phyloP scores from a whole-genome alignment of 1,140 invertebrate species.

The Bombus breviceps region DNA sequence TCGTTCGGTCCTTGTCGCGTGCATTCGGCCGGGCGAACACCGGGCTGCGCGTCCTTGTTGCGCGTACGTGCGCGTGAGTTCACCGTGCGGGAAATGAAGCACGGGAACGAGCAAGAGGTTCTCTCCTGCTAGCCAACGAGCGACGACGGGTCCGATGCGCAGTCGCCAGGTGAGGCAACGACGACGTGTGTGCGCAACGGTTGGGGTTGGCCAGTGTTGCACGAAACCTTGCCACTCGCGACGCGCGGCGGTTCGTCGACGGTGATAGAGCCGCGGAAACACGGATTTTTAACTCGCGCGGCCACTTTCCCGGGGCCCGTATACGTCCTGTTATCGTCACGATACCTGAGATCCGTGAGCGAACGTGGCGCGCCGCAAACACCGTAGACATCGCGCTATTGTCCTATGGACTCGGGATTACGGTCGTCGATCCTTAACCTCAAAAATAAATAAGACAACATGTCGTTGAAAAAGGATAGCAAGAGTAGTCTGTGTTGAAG shows the following conservation, averaged over 20 bases:
- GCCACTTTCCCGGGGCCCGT: background rate
- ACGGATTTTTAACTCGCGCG: conserved; percentile 1
- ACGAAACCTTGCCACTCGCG: conserved; percentile 52
- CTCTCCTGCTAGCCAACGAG: conserved; percentile 49
- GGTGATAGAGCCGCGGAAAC: conserved; percentile 31
- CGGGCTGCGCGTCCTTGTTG: background rate
- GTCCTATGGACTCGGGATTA: conserved; percentile 5
- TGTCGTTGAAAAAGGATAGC: conserved; percentile 33
- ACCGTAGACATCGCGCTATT: background rate
- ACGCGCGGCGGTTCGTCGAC: conserved; percentile 49
- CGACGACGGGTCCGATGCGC: conserved; percentile 71
- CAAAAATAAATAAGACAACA: conserved; percentile 42
- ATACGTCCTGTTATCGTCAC: background rate
- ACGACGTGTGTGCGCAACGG: conserved; percentile 65
- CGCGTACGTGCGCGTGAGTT: conserved; percentile 2
- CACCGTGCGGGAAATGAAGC: conserved; percentile 1
- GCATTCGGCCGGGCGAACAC: background rate
- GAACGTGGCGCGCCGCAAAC: background rate
- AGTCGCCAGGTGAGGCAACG: conserved; percentile 81
- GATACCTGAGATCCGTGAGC: background rate
- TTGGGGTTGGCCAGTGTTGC: conserved; percentile 59
- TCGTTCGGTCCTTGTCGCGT: background rate
- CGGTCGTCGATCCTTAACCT: conserved; percentile 53
- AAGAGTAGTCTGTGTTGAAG: background rate
- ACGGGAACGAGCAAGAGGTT: conserved; percentile 30